Evolutionary conservation across 1,140 invertebrate genomes (phyloP).

Genomic region (Spodoptera frugiperda): DNA sequence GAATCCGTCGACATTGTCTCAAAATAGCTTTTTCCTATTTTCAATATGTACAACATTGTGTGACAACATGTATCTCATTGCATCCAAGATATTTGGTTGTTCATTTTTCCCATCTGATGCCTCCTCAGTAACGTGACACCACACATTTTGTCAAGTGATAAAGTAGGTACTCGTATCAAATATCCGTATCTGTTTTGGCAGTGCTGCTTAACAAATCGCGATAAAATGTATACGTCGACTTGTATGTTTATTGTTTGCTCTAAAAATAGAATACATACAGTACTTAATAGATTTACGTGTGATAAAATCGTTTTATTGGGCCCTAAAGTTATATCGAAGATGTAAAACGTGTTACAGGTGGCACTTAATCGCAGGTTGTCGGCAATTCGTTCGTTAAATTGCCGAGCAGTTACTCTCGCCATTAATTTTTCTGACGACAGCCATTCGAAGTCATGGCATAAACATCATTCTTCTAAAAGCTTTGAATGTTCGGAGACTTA

Average conservation of each 20-base stretch:
- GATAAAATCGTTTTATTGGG: conserved; percentile 52
- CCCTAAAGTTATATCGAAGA: conserved; percentile 61
- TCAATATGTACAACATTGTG: neutral
- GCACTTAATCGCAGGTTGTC: conserved; percentile 54
- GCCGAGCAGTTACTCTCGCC: conserved; percentile 57
- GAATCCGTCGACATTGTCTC: neutral
- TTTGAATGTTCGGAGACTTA: conserved; percentile 52
- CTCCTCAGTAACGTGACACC: neutral
- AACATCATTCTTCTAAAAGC: conserved; percentile 60
- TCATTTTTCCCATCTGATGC: neutral
- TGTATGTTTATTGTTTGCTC: neutral
- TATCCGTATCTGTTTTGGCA: neutral
- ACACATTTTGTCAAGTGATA: neutral
- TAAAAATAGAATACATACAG: conserved; percentile 13
- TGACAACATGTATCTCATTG: conserved; percentile 9
- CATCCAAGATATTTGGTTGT: neutral
- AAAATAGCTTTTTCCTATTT: conserved; percentile 22
- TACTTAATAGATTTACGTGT: conserved; percentile 21
- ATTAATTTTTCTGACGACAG: conserved; percentile 66
- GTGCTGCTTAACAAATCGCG: neutral
- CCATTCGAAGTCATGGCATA: conserved; percentile 57
- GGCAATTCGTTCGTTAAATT: conserved; percentile 62
- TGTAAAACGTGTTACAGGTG: conserved; percentile 59
- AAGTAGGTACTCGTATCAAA: neutral
- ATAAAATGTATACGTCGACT: neutral